phyloP scores from a whole-genome alignment of 2,888 invertebrate species.

The Nephrotoma flavescens region DNA sequence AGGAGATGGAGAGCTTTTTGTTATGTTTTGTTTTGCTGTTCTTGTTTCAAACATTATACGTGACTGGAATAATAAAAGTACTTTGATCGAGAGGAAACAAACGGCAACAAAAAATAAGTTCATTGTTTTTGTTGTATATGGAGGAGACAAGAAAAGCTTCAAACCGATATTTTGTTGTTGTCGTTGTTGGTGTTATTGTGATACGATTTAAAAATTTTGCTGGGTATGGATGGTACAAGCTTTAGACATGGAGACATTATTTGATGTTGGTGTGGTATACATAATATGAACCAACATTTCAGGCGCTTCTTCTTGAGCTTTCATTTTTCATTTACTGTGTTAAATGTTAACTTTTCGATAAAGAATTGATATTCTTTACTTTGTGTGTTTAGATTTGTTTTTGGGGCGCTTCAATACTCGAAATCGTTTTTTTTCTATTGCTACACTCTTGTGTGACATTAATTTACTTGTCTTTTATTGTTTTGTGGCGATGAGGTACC shows the following conservation, averaged over 20 bases:
- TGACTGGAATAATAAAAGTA: background rate
- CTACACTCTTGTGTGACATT: background rate
- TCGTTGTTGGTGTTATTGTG: background rate
- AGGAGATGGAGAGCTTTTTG: background rate
- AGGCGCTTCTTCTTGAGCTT: background rate
- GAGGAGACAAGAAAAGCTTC: background rate
- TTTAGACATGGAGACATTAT: background rate
- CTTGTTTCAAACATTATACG: background rate
- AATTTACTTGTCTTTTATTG: background rate
- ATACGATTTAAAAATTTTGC: background rate
- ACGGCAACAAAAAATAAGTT: background rate
- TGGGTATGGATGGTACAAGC: background rate
- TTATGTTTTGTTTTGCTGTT: background rate
- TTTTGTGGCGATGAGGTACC: background rate
- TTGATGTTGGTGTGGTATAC: background rate
- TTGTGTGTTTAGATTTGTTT: background rate
- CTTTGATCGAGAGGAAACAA: background rate
- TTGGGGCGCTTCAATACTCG: no score
- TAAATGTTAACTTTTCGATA: background rate
- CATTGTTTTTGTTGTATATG: background rate
- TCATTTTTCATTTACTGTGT: background rate
- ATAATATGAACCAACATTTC: background rate
- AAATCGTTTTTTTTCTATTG: background rate
- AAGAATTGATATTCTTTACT: background rate
- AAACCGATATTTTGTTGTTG: background rate